Percentiles rank a stretch among this genome's conserved stretches.
phyloP scores from a whole-genome alignment of 2,797 vertebrate genomes.

The Danio albolineatus region DNA sequence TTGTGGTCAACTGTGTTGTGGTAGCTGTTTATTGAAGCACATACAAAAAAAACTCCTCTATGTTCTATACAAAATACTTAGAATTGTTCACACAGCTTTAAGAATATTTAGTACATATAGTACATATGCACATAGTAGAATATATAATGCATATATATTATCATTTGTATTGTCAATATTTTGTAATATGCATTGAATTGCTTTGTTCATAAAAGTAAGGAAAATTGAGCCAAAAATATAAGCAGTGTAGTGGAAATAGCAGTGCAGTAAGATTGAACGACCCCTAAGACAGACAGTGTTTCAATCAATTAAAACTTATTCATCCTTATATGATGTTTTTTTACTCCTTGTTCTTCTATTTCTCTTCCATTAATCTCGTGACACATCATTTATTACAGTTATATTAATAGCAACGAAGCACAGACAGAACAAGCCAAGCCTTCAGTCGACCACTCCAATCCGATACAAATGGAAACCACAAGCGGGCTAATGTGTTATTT shows the following conservation, averaged over 20 bases:
- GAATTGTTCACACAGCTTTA: neutral
- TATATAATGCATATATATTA: too few species aligned
- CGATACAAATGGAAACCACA: constrained; percentile 45
- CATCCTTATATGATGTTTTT: neutral
- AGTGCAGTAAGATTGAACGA: too few species aligned
- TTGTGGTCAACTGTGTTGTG: too few species aligned
- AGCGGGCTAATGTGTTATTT: constrained; percentile 48
- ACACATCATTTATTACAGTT: constrained; percentile 48
- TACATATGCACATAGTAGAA: too few species aligned
- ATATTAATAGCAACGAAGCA: constrained; percentile 55
- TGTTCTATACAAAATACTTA: neutral
- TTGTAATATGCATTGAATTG: too few species aligned
- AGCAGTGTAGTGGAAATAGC: too few species aligned
- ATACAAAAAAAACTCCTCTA: neutral
- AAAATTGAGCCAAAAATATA: too few species aligned
- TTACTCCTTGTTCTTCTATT: constrained; percentile 25
- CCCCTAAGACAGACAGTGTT: too few species aligned
- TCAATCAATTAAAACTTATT: neutral
- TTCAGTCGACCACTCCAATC: constrained; percentile 37
- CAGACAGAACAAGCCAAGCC: constrained; percentile 41
- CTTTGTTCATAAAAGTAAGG: too few species aligned
- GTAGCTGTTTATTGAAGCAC: neutral
- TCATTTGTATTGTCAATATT: too few species aligned
- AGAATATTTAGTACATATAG: too few species aligned
- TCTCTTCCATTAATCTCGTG: constrained; percentile 35